Evolutionary conservation across 1,140 invertebrate genomes (phyloP).

Genomic region (Planococcus citri): DNA sequence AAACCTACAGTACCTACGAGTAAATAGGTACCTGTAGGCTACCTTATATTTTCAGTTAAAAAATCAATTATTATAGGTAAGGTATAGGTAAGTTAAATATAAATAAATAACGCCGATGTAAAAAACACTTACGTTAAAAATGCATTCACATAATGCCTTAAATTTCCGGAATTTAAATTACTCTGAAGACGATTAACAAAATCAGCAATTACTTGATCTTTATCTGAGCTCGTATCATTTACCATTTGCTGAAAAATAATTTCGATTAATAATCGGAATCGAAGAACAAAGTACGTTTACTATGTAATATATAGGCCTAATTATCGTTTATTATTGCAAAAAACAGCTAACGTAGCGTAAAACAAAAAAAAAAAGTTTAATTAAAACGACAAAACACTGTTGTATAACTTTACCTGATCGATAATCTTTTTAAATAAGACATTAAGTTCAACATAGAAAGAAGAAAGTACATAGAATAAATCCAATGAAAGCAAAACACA

Average conservation of each 20-base stretch:
- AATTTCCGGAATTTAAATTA: slow-evolving; percentile 70
- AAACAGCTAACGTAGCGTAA: no score
- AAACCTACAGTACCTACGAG: no score
- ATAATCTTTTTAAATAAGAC: slow-evolving; percentile 15
- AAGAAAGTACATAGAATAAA: slow-evolving; percentile 15
- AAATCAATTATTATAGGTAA: no score
- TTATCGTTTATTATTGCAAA: no score
- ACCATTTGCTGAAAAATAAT: slow-evolving; percentile 38
- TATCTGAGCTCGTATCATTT: slow-evolving; percentile 46
- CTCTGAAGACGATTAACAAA: slow-evolving; percentile 65
- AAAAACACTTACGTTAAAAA: slow-evolving; percentile 58
- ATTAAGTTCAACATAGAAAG: slow-evolving; percentile 13
- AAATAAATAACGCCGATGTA: no score
- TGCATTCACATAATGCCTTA: slow-evolving; percentile 66
- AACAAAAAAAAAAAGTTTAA: neutral
- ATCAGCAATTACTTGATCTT: slow-evolving; percentile 60
- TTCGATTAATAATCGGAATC: neutral
- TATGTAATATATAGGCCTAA: no score
- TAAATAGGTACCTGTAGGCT: no score
- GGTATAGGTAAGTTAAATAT: no score
- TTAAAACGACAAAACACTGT: neutral
- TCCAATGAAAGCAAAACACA: slow-evolving; percentile 20
- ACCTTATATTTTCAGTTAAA: no score
- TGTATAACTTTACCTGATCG: slow-evolving; percentile 14
- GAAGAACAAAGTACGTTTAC: neutral